Evolutionary conservation across 1,140 invertebrate genomes (phyloP).

Genomic region (Spodoptera litura): DNA sequence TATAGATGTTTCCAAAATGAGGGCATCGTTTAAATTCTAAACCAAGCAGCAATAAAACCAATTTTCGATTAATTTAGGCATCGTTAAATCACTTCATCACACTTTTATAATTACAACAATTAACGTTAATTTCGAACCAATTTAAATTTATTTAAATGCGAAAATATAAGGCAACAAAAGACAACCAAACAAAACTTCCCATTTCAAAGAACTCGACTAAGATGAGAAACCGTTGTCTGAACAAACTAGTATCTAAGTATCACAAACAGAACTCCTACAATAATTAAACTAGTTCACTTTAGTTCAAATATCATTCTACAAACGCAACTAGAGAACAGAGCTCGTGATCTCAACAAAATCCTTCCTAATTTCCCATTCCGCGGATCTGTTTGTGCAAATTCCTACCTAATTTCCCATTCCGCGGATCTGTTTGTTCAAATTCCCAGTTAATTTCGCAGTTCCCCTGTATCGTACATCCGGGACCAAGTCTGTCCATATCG

Average conservation of each 20-base stretch:
- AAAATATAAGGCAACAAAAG: too few relatives aligned
- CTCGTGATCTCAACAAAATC: background rate
- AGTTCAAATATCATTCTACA: slow-evolving; percentile 16
- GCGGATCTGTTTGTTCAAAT: slow-evolving; percentile 37
- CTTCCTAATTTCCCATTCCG: slow-evolving; percentile 3
- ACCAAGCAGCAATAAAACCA: too few relatives aligned
- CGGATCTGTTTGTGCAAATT: slow-evolving; percentile 37
- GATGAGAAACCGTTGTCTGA: background rate
- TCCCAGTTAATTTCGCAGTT: slow-evolving; percentile 28
- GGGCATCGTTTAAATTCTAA: too few relatives aligned
- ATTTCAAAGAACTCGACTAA: background rate
- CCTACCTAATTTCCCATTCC: slow-evolving; percentile 17
- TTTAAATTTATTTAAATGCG: too few relatives aligned
- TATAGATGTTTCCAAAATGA: too few relatives aligned
- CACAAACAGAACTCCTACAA: background rate
- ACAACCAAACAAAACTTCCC: too few relatives aligned
- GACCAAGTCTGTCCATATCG: slow-evolving; percentile 42
- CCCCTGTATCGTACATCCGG: slow-evolving; percentile 35
- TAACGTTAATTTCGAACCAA: too few relatives aligned
- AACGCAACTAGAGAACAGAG: background rate
- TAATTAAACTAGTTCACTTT: slow-evolving; percentile 26
- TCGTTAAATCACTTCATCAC: too few relatives aligned
- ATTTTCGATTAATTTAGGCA: too few relatives aligned
- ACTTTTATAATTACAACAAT: too few relatives aligned
- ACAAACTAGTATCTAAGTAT: background rate